A percentile compares a stretch with the other conserved stretches of the same genome.
phyloP scores from a whole-genome alignment of 1,140 invertebrate genomes.

The Drosophila malerkotliana region DNA sequence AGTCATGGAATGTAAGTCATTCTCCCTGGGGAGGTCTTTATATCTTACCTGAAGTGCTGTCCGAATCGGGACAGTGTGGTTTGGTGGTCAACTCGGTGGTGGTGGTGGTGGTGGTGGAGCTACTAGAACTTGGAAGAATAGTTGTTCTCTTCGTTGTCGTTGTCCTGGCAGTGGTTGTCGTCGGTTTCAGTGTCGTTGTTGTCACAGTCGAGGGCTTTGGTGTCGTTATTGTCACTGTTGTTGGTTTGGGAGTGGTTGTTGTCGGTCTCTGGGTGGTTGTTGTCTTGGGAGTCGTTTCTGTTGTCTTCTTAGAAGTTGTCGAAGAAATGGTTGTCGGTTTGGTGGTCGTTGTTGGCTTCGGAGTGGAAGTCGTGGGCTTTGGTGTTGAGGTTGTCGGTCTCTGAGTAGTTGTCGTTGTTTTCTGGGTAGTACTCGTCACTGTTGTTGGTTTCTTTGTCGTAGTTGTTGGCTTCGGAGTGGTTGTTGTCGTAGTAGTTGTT shows the following conservation, averaged over 20 bases:
- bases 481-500: conserved; percentile 2
- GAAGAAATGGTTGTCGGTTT: conserved; percentile 8
- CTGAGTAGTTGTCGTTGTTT: conserved; percentile 1
- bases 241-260: background rate
- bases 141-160: conserved; percentile 2
- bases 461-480: conserved; percentile 5
- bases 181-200: background rate
- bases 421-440: background rate
- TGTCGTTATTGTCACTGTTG: conserved; percentile 11
- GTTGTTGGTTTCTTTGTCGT: conserved; percentile 3
- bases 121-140: background rate
- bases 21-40: too few species aligned
- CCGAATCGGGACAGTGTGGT: conserved; percentile 16
- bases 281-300: background rate
- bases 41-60: conserved; percentile 49
- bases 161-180: conserved; percentile 2
- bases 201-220: conserved; percentile 12
- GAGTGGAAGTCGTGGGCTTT: background rate
- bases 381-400: background rate
- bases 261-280: background rate
- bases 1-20: too few species aligned
- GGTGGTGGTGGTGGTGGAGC: conserved; percentile 14
- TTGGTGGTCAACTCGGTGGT: conserved; percentile 18
- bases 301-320: conserved; percentile 4
- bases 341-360: background rate